phyloP scores from a whole-genome alignment of 1,140 invertebrate species.

The Bombus consobrinus region DNA sequence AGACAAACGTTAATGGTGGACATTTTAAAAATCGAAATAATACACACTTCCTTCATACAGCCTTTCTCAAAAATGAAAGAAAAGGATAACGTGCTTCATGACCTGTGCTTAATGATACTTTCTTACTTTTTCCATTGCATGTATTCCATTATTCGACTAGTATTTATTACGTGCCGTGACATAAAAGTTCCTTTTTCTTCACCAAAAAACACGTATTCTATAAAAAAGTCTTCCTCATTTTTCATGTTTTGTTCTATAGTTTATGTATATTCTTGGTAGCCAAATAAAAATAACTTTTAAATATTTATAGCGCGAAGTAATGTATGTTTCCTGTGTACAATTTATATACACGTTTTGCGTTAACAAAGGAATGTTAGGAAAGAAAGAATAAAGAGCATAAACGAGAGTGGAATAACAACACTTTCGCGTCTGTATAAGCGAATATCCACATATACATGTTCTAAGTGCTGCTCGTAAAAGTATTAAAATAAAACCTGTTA shows the following conservation, averaged over 20 bases:
- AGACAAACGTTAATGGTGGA: too few relatives aligned
- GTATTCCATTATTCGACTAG: too few relatives aligned
- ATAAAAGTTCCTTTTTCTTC: background rate
- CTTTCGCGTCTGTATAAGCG: too few relatives aligned
- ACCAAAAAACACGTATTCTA: background rate
- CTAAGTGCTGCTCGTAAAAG: slow-evolving; percentile 47
- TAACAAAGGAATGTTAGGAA: too few relatives aligned
- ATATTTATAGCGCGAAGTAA: background rate
- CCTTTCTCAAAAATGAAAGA: background rate
- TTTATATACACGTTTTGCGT: background rate
- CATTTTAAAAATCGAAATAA: background rate
- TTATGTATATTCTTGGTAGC: background rate
- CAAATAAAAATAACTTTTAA: background rate
- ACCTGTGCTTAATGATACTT: background rate
- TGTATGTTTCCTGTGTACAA: background rate
- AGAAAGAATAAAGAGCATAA: background rate
- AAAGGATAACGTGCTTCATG: background rate
- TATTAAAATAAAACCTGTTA: slow-evolving; percentile 61
- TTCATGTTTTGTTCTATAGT: background rate
- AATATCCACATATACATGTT: background rate
- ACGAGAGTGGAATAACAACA: background rate
- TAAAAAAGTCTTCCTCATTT: background rate
- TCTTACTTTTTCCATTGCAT: too few relatives aligned
- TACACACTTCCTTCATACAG: background rate
- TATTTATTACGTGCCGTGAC: background rate